A percentile compares a stretch with the other conserved stretches of the same genome.
These are phyloP conservation scores for Elephas maximus DNA, from an alignment of 2,113 vertebrate species.

Conservation along the genomic window DNA sequence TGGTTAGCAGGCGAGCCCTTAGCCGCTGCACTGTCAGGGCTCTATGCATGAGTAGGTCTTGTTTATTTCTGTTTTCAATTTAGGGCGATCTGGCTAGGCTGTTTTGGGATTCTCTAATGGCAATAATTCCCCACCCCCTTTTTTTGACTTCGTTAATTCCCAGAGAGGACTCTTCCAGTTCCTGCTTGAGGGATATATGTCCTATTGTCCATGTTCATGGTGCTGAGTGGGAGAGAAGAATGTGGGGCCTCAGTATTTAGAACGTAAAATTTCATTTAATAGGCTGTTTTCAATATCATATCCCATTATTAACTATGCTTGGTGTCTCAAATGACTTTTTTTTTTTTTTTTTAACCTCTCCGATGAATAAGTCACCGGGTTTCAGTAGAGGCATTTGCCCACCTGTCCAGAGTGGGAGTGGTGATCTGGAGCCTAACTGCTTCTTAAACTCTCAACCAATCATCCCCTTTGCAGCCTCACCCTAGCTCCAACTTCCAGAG, in stretches of 20 bases:
- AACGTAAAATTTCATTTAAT: not conserved
- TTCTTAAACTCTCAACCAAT: not conserved
- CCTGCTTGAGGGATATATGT: not conserved
- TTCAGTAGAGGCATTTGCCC: not conserved
- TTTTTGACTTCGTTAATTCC: slow-evolving; percentile 20
- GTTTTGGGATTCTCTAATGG: not conserved
- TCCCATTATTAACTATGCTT: not conserved
- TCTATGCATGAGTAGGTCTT: not conserved
- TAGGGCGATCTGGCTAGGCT: not conserved
- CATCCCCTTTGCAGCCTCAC: not conserved
- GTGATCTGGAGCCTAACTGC: not conserved
- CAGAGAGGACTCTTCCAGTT: not conserved
- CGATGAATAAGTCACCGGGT: not conserved
- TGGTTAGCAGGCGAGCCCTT: not conserved
- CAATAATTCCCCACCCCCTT: not conserved
- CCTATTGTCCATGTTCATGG: not conserved
- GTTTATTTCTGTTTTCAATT: slow-evolving; percentile 1
- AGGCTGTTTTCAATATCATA: not conserved
- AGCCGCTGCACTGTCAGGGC: not conserved
- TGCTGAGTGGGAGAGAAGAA: not conserved
- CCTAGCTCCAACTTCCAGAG: not conserved
- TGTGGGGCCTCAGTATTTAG: not conserved
- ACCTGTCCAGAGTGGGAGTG: not conserved
- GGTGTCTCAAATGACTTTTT: not conserved
- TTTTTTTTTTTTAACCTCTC: not conserved